A percentile compares a stretch with the other conserved stretches of the same genome.
phyloP scores from a whole-genome alignment of 2,113 vertebrate species.

The Zeus faber region DNA sequence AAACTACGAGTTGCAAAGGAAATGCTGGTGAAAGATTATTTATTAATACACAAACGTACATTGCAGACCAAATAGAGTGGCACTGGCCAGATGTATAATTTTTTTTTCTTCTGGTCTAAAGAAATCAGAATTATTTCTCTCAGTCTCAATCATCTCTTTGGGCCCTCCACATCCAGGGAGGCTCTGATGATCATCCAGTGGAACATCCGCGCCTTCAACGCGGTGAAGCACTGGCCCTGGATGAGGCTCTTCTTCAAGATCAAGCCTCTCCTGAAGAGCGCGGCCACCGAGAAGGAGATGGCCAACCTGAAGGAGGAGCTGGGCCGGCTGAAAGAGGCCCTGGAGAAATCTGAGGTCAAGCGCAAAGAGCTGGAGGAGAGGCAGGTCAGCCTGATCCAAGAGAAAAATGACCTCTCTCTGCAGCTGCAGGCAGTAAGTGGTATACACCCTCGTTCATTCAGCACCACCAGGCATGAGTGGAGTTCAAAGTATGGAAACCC shows the following conservation, averaged over 20 bases:
- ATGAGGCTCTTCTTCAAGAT: conserved; percentile 98
- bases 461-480: not conserved
- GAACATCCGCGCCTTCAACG: conserved; percentile 92
- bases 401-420: conserved; percentile 90
- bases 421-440: conserved; percentile 89
- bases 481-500: too few relatives aligned
- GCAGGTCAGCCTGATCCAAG: conserved; percentile 87
- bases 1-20: too few relatives aligned
- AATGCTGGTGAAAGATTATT: too few relatives aligned
- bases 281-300: conserved; percentile 90
- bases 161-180: conserved; percentile 55
- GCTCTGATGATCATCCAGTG: conserved; percentile 92
- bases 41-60: too few relatives aligned
- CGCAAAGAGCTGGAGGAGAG: conserved; percentile 91
- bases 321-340: conserved; percentile 83
- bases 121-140: too few relatives aligned
- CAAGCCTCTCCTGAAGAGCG: conserved; percentile 89
- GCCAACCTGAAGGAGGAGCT: conserved; percentile 83
- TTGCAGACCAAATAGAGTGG: too few relatives aligned
- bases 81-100: too few relatives aligned
- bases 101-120: too few relatives aligned
- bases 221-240: conserved; percentile 95
- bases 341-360: conserved; percentile 86
- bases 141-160: too few relatives aligned
- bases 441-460: not conserved